A percentile compares a stretch with the other conserved stretches of the same genome.
Conservation (phyloP, 2,113 vertebrate genomes). For the Chloroceryle aenea region DNA sequence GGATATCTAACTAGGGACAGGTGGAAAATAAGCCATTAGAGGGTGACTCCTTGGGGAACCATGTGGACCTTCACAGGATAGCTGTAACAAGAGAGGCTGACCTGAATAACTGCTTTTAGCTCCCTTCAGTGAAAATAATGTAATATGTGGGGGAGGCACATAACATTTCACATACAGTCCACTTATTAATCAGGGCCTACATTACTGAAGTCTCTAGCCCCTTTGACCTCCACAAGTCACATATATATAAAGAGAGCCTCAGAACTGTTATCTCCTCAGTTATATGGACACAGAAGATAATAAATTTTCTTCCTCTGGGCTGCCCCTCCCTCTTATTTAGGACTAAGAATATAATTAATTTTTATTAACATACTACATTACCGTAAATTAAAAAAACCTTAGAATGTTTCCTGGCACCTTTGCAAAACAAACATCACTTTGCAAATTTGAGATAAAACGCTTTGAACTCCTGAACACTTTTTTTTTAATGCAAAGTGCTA, state of each 20-base stretch:
- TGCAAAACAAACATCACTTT: constrained; percentile 28
- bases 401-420: neutral
- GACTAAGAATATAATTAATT: neutral
- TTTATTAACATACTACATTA: constrained; percentile 6
- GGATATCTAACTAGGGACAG: neutral
- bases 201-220: neutral
- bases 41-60: neutral
- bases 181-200: neutral
- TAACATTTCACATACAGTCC: neutral
- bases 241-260: neutral
- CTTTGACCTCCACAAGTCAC: neutral
- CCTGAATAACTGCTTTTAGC: neutral
- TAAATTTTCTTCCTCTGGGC: neutral
- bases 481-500: constrained; percentile 49
- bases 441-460: constrained; percentile 52
- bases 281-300: neutral
- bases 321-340: neutral
- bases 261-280: neutral
- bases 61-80: neutral
- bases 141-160: neutral
- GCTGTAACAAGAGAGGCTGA: neutral
- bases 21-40: neutral
- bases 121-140: neutral
- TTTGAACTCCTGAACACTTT: constrained; percentile 6
- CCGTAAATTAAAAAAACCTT: neutral